phyloP scores from a whole-genome alignment of 2,113 vertebrate genomes.

The Uria aalge region DNA sequence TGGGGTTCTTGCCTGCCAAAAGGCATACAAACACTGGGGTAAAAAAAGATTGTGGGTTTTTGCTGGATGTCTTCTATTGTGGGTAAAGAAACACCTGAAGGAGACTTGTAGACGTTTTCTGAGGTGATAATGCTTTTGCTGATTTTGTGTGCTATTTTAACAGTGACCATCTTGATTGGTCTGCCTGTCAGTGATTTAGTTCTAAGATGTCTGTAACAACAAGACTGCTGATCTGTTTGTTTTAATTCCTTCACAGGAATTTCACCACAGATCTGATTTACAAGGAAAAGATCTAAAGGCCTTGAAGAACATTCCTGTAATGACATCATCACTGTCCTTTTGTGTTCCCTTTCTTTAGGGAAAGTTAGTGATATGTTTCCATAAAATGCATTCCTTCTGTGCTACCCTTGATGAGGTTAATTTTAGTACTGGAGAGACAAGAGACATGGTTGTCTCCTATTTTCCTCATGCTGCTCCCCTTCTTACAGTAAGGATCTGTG shows the following conservation, averaged over 20 bases:
- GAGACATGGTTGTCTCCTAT: not conserved
- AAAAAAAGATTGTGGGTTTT: not conserved
- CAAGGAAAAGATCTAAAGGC: not conserved
- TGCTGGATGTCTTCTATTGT: not conserved
- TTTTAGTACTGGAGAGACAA: not conserved
- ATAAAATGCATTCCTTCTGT: not conserved
- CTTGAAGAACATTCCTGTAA: not conserved
- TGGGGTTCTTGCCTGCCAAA: not conserved
- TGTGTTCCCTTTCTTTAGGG: not conserved
- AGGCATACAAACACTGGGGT: fast-evolving
- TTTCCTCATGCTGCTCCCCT: not conserved
- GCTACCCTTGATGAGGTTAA: not conserved
- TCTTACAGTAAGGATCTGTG: not conserved
- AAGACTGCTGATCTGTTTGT: not conserved
- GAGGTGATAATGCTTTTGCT: not conserved
- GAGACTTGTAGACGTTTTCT: not conserved
- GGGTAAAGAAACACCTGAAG: not conserved
- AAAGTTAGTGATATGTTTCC: not conserved
- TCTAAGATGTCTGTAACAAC: not conserved
- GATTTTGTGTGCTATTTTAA: not conserved
- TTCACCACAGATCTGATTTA: not conserved
- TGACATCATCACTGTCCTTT: not conserved
- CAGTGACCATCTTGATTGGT: not conserved
- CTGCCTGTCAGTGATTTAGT: not conserved
- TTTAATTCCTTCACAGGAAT: not conserved